Evolutionary conservation across 2,888 invertebrate genomes (phyloP), one percentile per base, ranked within the genome.

Genomic region (Eupithecia centaureata): DNA sequence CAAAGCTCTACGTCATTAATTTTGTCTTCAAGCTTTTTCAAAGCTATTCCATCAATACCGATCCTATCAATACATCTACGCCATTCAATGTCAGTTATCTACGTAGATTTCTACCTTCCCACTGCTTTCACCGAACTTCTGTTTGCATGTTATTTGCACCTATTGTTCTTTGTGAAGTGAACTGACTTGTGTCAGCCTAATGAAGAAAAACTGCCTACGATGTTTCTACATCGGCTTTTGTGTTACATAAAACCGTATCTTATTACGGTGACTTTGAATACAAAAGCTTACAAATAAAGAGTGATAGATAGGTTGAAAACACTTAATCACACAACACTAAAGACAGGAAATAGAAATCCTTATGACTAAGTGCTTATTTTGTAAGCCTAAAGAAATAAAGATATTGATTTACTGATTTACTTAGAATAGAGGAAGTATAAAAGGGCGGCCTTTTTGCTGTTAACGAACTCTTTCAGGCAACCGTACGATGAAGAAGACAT

Each of bases 91-190:
- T 28, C 38, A 33, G 58, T 82, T 82, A 86, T 81, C 76, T 75
- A 32, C 77, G 77, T 79, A 81, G 81, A 84, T 88, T 89, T 87
- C 86, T 85, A 83, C 80, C 81, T 88, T 88, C 88, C 78, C 88
- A 87, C 81, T 83, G 84, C 90, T 91, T 91, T 91, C 90, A 81
- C 90, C 81, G 61, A 78, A 83, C 83, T 79, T 80, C 76, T 75
- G 80, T 83, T 81, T 79, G 79, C 79, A 78, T 81, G 79, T 77
- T 80, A 82, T 88, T 88, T 83, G 81, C 87, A 85, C 86, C 80
- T 82, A 86, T 89, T 89, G 87, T 89, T 88, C 83, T 66, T 66
- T 60, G 60, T 64, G 65, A 59, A 33, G 61, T 52, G 61, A 59
- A 65, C 59, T 57, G 63, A 51, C 47, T 59, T 61, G 33, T 35